Percentiles rank a stretch among this genome's conserved stretches.
phyloP scores from a whole-genome alignment of 2,888 invertebrate genomes.

The Apantesis nais region DNA sequence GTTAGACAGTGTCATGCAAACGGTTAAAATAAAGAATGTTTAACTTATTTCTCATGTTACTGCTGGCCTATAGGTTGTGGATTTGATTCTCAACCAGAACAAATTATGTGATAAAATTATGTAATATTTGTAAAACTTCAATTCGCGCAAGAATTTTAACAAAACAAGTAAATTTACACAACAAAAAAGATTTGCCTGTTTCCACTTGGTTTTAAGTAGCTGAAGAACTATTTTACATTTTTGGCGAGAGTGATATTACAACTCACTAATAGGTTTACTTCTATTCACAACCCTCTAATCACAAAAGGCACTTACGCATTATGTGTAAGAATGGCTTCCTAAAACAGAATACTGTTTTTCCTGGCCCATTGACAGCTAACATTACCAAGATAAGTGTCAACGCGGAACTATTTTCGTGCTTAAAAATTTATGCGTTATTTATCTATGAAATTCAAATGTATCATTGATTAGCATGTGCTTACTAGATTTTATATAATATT shows the following conservation, averaged over 20 bases:
- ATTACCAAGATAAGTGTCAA: background rate
- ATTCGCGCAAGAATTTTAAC: too few species aligned
- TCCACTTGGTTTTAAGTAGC: too few species aligned
- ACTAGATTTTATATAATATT: background rate
- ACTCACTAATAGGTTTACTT: background rate
- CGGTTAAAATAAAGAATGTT: constrained; percentile 1
- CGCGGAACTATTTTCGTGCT: background rate
- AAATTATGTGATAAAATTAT: background rate
- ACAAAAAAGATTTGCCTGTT: background rate
- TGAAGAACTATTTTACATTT: background rate
- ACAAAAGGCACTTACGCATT: background rate
- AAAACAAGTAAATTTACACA: too few species aligned
- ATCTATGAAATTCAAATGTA: constrained; percentile 3
- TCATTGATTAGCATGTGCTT: background rate
- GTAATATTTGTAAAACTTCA: too few species aligned
- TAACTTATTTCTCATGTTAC: background rate
- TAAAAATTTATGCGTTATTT: background rate
- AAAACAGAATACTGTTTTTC: background rate
- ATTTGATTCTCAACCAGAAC: background rate
- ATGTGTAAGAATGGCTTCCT: background rate
- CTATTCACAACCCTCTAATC: background rate
- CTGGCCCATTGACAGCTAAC: background rate
- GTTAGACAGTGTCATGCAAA: background rate
- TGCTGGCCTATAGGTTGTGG: background rate
- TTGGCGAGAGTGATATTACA: background rate